Evolutionary conservation across 1,140 invertebrate genomes (phyloP), one percentile per base, ranked within the genome.

Genomic region (Temnothorax longispinosus): DNA sequence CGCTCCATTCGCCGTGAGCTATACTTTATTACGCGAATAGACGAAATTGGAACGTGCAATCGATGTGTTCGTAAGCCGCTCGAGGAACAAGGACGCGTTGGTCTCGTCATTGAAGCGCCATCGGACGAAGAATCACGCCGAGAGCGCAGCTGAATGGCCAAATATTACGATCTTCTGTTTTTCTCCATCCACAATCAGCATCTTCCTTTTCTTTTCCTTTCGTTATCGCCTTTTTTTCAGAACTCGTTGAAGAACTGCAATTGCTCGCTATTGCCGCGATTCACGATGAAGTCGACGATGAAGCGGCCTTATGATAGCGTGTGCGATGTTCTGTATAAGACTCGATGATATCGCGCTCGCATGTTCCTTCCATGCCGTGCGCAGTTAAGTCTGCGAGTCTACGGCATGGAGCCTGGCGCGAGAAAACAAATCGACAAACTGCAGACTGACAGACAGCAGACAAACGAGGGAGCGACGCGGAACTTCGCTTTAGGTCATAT

Each of bases 401-500:
- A 67, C 35, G 65, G 84, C 86, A 75, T 75, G 58, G 54, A 88
- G 35, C 80, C 32, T 65, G 76, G 47, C 71, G 80, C 80, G 78
- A 88, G 82, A 88, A 91, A 90, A 91, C 81, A 89, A 91, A 91
- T 86, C 71, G 81, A 87, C 86, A 77, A 90, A 85, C 87, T 85
- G 56, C 38, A 77, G 87, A 88, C 75, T 84, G 89, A 91, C 77
- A 76, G 77, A 87, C 87, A 86, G 91, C 89, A 92, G 86, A 91
- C 88, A 88, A 92, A 92, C 88, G 88, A 91, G 87, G 82, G 88
- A 87, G 78, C 85, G 65, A 62, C 82, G 78, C 65, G 60, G 54
- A 21, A 56, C 69, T 71, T 52, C 71, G 76, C 87, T 95, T 84
- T 96, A 97, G 92, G 97, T 97, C 97, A 98, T 97, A 95, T 98